These are phyloP conservation scores for Cheilosia impressa DNA, from an alignment of 2,888 invertebrate species.

Conservation along the genomic window DNA sequence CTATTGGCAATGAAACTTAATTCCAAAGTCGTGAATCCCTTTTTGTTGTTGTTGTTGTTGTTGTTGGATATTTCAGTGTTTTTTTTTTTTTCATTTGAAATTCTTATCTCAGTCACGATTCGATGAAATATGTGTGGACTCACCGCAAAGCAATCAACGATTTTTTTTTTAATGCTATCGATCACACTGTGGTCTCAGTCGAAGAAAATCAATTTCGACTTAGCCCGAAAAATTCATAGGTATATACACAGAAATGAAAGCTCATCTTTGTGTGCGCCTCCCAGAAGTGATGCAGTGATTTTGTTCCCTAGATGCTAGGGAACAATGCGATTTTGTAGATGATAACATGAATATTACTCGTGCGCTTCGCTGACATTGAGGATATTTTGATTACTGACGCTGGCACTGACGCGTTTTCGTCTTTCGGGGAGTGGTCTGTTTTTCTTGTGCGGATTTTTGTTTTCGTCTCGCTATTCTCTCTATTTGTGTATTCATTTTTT, in stretches of 20 bases:
- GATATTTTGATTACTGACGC: conserved; percentile 53
- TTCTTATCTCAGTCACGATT: conserved; percentile 69
- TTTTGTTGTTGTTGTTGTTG: neutral
- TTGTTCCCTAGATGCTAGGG: neutral
- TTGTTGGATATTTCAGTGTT: conserved; percentile 14
- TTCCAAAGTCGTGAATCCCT: conserved; percentile 58
- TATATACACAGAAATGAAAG: neutral
- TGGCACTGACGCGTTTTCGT: conserved; percentile 26
- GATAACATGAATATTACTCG: conserved; percentile 20
- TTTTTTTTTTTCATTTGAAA: conserved; percentile 19
- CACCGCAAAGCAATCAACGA: conserved; percentile 37
- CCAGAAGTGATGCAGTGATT: neutral
- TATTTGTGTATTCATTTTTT: conserved; percentile 21
- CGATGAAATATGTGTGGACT: conserved; percentile 41
- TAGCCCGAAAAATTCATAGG: conserved; percentile 18
- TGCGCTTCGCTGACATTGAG: conserved; percentile 45
- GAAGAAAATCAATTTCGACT: conserved; percentile 57
- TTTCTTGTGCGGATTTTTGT: conserved; percentile 47
- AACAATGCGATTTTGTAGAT: conserved; percentile 28
- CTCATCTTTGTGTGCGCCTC: neutral
- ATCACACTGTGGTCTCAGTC: conserved; percentile 47
- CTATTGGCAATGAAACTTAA: conserved; percentile 62
- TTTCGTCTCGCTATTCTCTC: conserved; percentile 20
- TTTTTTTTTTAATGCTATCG: conserved; percentile 37
- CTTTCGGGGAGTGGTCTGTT: conserved; percentile 63